A percentile compares a stretch with the other conserved stretches of the same genome.
Evolutionary conservation across 2,888 invertebrate species (phyloP).

Genomic region (Lochmaea capreae): DNA sequence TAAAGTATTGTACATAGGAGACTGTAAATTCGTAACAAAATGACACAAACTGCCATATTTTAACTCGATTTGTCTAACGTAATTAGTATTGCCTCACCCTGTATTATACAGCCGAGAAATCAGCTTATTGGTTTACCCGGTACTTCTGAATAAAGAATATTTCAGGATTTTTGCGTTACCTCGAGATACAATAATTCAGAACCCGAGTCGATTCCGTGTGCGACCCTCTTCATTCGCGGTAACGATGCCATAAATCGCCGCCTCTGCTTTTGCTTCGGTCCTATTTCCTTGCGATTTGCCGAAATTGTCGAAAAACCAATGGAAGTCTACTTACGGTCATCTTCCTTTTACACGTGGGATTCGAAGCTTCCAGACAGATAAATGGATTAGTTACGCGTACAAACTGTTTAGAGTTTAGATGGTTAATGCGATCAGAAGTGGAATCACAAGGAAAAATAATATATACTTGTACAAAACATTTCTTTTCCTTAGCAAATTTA

Average conservation of each 20-base stretch:
- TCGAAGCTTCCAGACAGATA: conserved; percentile 9
- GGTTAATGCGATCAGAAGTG: neutral
- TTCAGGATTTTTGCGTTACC: neutral
- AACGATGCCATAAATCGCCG: conserved; percentile 20
- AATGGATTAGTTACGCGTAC: neutral
- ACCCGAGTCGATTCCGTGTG: neutral
- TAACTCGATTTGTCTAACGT: too few relatives aligned
- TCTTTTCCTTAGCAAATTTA: too few relatives aligned
- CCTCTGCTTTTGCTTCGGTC: neutral
- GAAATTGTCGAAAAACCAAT: conserved; percentile 14
- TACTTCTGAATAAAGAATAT: neutral
- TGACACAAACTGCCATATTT: too few relatives aligned
- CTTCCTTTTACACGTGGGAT: neutral
- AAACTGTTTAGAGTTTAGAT: neutral
- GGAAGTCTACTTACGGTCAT: conserved; percentile 9
- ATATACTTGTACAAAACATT: too few relatives aligned
- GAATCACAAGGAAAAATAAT: neutral
- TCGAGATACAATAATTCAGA: neutral
- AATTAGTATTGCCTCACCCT: too few relatives aligned
- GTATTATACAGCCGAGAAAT: too few relatives aligned
- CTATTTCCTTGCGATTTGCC: conserved; percentile 15
- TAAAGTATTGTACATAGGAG: too few relatives aligned
- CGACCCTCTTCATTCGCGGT: neutral
- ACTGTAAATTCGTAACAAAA: too few relatives aligned
- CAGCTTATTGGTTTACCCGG: too few relatives aligned